These are phyloP conservation scores for Perithous albicinctus DNA, from an alignment of 2,888 invertebrate species.

Conservation along the genomic window DNA sequence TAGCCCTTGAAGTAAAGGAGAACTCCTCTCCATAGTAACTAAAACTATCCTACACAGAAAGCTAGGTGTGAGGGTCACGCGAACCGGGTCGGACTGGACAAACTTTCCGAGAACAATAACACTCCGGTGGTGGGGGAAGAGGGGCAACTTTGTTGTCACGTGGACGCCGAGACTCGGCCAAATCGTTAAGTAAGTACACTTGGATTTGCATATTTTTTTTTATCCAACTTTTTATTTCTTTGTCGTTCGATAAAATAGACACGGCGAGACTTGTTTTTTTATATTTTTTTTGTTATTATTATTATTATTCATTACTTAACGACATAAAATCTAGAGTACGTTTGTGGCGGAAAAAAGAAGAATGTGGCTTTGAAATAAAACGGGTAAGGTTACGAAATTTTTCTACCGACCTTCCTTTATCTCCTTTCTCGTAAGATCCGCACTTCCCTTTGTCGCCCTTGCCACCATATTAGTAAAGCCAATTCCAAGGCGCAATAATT, in stretches of 20 bases:
- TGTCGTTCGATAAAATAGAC: not conserved
- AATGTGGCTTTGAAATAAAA: too few relatives aligned
- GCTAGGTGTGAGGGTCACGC: conserved; percentile 21
- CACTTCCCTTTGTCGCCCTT: conserved; percentile 97
- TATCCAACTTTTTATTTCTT: not conserved
- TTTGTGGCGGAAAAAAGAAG: not conserved
- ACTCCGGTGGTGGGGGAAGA: not conserved
- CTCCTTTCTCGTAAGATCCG: conserved; percentile 96
- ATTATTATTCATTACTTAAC: not conserved
- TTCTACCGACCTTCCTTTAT: conserved; percentile 93
- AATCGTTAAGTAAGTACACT: conserved; percentile 20
- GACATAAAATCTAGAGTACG: not conserved
- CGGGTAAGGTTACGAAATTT: too few relatives aligned
- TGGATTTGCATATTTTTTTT: not conserved
- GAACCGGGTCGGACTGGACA: conserved; percentile 17
- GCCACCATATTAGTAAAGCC: conserved; percentile 99
- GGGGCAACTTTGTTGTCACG: conserved; percentile 42
- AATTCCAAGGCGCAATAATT: conserved; percentile 96
- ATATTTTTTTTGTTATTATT: not conserved
- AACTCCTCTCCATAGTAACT: conserved; percentile 24
- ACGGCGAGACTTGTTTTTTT: not conserved
- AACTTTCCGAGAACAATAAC: conserved; percentile 47
- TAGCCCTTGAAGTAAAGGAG: not conserved
- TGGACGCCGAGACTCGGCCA: not conserved
- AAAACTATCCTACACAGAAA: not conserved